These are phyloP conservation scores for Cinara cedri DNA, from an alignment of 2,888 invertebrate genomes.

Conservation along the genomic window DNA sequence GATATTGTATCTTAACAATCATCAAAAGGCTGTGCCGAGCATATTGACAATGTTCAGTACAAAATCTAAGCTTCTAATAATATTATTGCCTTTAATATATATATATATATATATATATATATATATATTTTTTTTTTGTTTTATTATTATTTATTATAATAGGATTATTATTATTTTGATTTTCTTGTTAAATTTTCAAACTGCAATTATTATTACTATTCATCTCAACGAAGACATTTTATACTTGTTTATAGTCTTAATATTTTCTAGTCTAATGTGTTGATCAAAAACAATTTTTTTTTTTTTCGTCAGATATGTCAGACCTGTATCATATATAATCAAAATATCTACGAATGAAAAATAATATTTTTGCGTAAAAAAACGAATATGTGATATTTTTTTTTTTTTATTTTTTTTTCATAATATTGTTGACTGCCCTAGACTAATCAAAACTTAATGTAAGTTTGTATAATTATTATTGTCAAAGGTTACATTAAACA, in stretches of 20 bases:
- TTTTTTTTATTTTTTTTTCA: constrained; percentile 40
- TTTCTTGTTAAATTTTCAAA: neutral
- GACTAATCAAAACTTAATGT: constrained; percentile 17
- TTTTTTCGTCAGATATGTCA: neutral
- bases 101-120: neutral
- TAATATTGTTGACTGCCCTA: constrained; percentile 1
- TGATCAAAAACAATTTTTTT: constrained; percentile 41
- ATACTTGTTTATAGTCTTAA: constrained; percentile 1
- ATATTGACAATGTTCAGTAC: constrained; percentile 55
- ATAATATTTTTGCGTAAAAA: constrained; percentile 28
- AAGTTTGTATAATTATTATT: neutral
- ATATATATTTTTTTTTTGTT: constrained; percentile 28
- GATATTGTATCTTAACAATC: constrained; percentile 51
- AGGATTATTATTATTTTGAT: constrained; percentile 11
- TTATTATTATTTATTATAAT: too few relatives aligned
- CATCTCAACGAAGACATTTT: constrained; percentile 14
- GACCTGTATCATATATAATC: neutral
- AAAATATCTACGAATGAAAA: constrained; percentile 18
- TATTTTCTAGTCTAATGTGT: constrained; percentile 47
- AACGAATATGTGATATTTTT: constrained; percentile 47
- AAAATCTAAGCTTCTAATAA: constrained; percentile 27
- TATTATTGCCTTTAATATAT: constrained; percentile 15
- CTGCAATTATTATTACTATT: neutral
- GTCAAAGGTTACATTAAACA: neutral
- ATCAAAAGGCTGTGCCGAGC: constrained; percentile 55